Percentiles rank a stretch among this genome's conserved stretches.
These are phyloP conservation scores for Brachymystax lenok DNA, from an alignment of 2,797 vertebrate genomes.

Conservation along the genomic window DNA sequence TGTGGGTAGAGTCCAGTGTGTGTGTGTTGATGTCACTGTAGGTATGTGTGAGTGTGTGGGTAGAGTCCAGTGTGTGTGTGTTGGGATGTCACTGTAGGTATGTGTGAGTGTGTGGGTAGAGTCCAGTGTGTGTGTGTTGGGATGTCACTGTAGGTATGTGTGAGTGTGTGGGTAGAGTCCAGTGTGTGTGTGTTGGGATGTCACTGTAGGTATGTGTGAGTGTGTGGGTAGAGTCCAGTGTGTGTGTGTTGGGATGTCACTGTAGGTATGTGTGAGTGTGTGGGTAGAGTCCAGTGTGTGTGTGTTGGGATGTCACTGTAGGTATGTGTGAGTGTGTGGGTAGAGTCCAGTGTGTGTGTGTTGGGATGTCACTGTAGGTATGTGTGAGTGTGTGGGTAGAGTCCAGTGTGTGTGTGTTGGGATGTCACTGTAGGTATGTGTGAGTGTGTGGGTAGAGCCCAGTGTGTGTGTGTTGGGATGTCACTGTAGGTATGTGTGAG, in stretches of 20 bases:
- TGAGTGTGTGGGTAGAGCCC: no score
- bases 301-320: constrained; percentile 26
- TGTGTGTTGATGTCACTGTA: neutral
- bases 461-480: neutral
- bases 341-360: no score
- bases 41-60: no score
- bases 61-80: no score
- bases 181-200: no score
- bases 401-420: neutral
- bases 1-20: no score
- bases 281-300: neutral
- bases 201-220: neutral
- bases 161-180: constrained; percentile 76
- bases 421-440: neutral
- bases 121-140: neutral
- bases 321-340: constrained; percentile 79
- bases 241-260: neutral
- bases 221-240: no score
- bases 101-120: no score
- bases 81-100: neutral
- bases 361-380: neutral
- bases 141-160: constrained; percentile 69
- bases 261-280: neutral
- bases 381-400: no score
- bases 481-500: constrained; percentile 74